These are phyloP conservation scores for Crossaster papposus DNA, from an alignment of 53 echinoderm and acorn worm genomes.

Conservation along the genomic window DNA sequence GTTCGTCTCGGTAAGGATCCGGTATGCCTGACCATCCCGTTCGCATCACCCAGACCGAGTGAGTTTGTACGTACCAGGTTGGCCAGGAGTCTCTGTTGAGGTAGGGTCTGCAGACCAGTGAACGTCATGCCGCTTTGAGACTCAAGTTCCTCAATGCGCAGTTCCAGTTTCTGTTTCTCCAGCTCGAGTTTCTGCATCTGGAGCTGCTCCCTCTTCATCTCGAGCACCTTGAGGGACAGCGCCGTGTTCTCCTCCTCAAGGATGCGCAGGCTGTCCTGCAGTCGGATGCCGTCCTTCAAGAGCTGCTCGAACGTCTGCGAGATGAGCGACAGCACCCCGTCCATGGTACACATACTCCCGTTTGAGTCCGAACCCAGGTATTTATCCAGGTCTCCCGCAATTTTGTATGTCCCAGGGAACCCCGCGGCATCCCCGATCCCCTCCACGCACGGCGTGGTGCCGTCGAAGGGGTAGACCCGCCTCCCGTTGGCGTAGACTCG, in stretches of 20 bases:
- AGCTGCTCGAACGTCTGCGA: conserved; percentile 92
- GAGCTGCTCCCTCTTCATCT: conserved; percentile 87
- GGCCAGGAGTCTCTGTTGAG: conserved; percentile 59
- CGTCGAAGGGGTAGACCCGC: conserved; percentile 90
- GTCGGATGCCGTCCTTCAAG: conserved; percentile 80
- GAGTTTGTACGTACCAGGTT: conserved; percentile 78
- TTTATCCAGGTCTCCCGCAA: conserved; percentile 76
- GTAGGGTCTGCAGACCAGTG: not conserved
- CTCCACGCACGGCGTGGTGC: conserved; percentile 57
- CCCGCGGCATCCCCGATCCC: conserved; percentile 57
- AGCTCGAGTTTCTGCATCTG: conserved; percentile 88
- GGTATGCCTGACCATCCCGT: conserved; percentile 22
- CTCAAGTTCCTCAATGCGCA: conserved; percentile 91
- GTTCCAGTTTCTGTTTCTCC: conserved; percentile 89
- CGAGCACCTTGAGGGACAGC: conserved; percentile 87
- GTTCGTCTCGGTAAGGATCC: conserved; percentile 41
- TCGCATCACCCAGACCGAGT: conserved; percentile 60
- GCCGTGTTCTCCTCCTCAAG: conserved; percentile 91
- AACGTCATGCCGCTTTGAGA: conserved; percentile 46
- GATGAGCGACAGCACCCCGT: conserved; percentile 76
- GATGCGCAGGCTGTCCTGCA: conserved; percentile 81
- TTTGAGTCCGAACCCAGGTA: conserved; percentile 74
- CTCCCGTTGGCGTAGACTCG: conserved; percentile 95
- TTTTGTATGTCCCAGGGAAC: conserved; percentile 74
- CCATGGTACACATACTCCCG: conserved; percentile 82